A percentile compares a stretch with the other conserved stretches of the same genome.
Evolutionary conservation across 1,140 invertebrate genomes (phyloP).

Genomic region (Hylaeus anthracinus): DNA sequence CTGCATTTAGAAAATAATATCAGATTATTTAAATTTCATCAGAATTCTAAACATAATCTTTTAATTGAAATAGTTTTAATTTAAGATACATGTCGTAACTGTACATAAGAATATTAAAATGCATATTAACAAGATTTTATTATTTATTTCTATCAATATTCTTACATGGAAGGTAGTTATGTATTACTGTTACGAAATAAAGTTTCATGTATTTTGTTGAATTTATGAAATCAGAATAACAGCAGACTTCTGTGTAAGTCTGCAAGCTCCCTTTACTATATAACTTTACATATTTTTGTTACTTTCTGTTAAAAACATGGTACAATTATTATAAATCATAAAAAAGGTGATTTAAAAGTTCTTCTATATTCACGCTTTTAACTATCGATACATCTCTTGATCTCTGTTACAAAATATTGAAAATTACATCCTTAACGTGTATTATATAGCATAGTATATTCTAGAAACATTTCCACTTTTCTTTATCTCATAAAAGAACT

Average conservation of each 20-base stretch:
- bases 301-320: conserved; percentile 27
- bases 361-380: conserved; percentile 25
- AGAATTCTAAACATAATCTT: background rate
- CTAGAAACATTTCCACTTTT: conserved; percentile 23
- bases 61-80: background rate
- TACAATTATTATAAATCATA: conserved; percentile 22
- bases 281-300: conserved; percentile 24
- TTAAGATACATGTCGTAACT: background rate
- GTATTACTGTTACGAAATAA: background rate
- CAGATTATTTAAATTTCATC: background rate
- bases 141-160: background rate
- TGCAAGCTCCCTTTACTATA: conserved; percentile 18
- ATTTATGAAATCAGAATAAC: conserved; percentile 13
- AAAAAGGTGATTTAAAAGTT: conserved; percentile 30
- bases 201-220: conserved; percentile 10
- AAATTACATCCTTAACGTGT: conserved; percentile 28
- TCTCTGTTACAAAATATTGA: conserved; percentile 38
- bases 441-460: conserved; percentile 7
- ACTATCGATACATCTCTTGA: conserved; percentile 1
- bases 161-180: conserved; percentile 3
- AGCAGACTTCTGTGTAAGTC: background rate
- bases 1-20: no score
- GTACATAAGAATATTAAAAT: background rate
- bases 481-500: background rate
- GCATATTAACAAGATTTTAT: conserved; percentile 17